phyloP scores from a whole-genome alignment of 2,888 invertebrate species.

The Chymomyza amoena region DNA sequence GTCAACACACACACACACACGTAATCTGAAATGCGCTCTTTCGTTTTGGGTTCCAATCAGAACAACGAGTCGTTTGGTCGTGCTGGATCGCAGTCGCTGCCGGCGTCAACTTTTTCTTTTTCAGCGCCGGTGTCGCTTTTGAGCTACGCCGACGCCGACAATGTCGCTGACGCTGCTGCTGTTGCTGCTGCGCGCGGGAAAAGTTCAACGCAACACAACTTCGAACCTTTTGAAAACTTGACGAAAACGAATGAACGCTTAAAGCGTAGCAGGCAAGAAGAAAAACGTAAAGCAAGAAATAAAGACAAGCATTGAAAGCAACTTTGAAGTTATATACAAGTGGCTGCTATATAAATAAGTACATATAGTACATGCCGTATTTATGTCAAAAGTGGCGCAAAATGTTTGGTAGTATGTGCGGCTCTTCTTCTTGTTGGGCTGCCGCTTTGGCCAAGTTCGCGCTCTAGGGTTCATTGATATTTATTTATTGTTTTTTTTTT shows the following conservation, averaged over 20 bases:
- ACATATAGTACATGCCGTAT: not conserved
- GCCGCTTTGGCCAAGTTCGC: not conserved
- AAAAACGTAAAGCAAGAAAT: not conserved
- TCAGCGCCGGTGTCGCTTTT: no score
- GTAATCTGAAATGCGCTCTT: slow-evolving; percentile 48
- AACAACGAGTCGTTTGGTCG: slow-evolving; percentile 60
- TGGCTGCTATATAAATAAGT: no score
- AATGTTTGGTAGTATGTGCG: slow-evolving; percentile 32
- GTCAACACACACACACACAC: slow-evolving; percentile 18
- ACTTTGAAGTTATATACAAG: not conserved
- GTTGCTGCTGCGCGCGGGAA: slow-evolving; percentile 49
- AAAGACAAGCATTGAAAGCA: not conserved
- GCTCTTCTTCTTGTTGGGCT: not conserved
- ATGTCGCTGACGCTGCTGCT: not conserved
- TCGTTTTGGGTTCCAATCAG: slow-evolving; percentile 61
- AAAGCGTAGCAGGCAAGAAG: slow-evolving; percentile 27
- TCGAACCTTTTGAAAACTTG: slow-evolving; percentile 63
- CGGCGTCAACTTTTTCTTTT: slow-evolving; percentile 54
- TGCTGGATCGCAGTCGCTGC: slow-evolving; percentile 22
- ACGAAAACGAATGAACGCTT: slow-evolving; percentile 53
- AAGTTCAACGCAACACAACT: slow-evolving; percentile 55
- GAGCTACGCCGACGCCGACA: no score
- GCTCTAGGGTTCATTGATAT: slow-evolving; percentile 62
- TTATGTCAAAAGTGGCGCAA: slow-evolving; percentile 67
- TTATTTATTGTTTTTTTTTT: slow-evolving; percentile 20